Evolutionary conservation across 2,888 invertebrate genomes (phyloP).

Genomic region (Plebejus argus): DNA sequence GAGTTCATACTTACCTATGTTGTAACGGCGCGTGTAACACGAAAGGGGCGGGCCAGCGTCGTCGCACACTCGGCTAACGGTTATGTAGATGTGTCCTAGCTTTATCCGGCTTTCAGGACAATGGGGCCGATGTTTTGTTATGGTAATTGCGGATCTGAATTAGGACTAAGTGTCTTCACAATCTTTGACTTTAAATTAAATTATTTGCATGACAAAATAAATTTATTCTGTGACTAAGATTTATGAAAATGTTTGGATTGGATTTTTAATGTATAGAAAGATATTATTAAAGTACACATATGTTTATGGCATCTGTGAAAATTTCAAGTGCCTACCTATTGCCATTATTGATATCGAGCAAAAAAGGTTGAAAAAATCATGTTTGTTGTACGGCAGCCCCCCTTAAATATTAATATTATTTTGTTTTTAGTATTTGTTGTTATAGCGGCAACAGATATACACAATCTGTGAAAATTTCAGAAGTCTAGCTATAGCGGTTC

Average conservation of each 20-base stretch:
- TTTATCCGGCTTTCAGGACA: slow-evolving; percentile 32
- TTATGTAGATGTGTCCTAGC: slow-evolving; percentile 34
- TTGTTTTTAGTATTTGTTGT: too few relatives aligned
- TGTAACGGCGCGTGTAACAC: slow-evolving; percentile 53
- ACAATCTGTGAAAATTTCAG: too few relatives aligned
- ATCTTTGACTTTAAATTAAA: slow-evolving; percentile 32
- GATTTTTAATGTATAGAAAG: not conserved
- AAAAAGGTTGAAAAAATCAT: too few relatives aligned
- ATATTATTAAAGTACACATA: too few relatives aligned
- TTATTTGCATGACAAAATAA: slow-evolving; percentile 21
- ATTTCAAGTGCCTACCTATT: too few relatives aligned
- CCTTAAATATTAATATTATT: too few relatives aligned
- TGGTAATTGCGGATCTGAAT: slow-evolving; percentile 34
- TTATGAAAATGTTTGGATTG: not conserved
- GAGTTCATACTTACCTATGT: slow-evolving; percentile 42
- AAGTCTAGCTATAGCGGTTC: too few relatives aligned
- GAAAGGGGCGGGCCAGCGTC: slow-evolving; percentile 56
- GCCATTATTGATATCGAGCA: too few relatives aligned
- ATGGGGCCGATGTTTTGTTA: slow-evolving; percentile 34
- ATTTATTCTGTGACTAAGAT: not conserved
- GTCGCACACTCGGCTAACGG: slow-evolving; percentile 35
- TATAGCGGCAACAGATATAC: too few relatives aligned
- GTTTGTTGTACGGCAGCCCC: too few relatives aligned
- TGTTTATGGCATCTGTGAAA: too few relatives aligned
- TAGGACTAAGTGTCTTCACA: slow-evolving; percentile 27